Conservation (phyloP, 1,140 invertebrate genomes). For the Drosophila leontia region DNA sequence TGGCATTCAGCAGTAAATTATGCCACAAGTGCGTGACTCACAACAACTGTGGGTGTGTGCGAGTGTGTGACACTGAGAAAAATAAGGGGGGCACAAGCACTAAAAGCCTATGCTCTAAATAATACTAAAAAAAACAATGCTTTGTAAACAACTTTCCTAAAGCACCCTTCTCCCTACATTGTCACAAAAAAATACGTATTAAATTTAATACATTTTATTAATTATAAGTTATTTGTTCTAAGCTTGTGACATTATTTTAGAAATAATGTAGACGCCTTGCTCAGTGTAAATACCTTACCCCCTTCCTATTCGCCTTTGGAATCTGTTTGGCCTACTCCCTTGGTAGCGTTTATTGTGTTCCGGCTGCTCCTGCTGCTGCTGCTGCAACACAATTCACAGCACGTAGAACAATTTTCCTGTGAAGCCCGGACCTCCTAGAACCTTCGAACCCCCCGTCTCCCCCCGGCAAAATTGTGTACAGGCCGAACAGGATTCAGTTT, state of each 20-base stretch:
- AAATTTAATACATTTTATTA: background rate
- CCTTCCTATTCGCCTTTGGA: background rate
- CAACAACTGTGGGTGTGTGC: slow-evolving; percentile 16
- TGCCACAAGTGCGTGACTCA: slow-evolving; percentile 73
- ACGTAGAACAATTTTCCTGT: slow-evolving; percentile 61
- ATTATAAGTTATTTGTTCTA: background rate
- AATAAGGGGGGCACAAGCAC: background rate
- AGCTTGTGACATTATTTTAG: background rate
- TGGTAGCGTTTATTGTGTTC: slow-evolving; percentile 57
- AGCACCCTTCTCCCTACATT: no score
- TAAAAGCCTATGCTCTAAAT: background rate
- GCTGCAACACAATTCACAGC: slow-evolving; percentile 62
- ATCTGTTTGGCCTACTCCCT: slow-evolving; percentile 24
- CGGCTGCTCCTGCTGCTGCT: slow-evolving; percentile 27
- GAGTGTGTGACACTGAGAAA: background rate
- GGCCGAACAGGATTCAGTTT: slow-evolving; percentile 56
- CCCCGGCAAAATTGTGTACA: slow-evolving; percentile 16
- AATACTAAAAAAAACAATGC: background rate
- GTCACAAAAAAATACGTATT: background rate
- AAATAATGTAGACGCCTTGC: no score
- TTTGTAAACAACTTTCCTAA: background rate
- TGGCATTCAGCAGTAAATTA: slow-evolving; percentile 61
- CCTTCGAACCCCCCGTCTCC: background rate
- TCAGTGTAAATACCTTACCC: background rate
- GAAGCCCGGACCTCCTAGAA: slow-evolving; percentile 27